phyloP scores from a whole-genome alignment of 2,113 vertebrate genomes.

The Grallaria varia region DNA sequence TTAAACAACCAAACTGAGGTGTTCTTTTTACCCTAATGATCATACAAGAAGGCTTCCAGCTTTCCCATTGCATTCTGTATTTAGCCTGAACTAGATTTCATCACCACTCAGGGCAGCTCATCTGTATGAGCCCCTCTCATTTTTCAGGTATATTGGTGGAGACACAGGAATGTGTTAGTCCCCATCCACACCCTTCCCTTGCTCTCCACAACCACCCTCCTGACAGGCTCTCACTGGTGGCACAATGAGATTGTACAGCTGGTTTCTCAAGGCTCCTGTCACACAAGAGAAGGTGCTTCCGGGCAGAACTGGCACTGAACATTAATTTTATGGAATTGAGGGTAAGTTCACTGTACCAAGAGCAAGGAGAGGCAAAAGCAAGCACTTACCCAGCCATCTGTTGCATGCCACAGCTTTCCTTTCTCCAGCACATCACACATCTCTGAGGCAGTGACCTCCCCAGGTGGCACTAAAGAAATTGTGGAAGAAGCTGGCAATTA shows the following conservation, averaged over 20 bases:
- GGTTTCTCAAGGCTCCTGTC: neutral
- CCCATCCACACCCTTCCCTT: neutral
- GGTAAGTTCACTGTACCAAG: rapidly evolving
- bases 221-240: neutral
- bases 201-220: neutral
- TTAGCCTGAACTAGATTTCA: neutral
- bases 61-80: neutral
- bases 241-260: rapidly evolving
- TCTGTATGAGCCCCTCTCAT: rapidly evolving
- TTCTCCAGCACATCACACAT: neutral
- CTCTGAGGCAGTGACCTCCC: neutral
- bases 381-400: neutral
- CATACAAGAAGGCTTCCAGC: neutral
- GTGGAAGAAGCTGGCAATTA: neutral
- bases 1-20: neutral
- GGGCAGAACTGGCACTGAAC: neutral
- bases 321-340: neutral
- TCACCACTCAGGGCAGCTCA: neutral
- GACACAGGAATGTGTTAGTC: neutral
- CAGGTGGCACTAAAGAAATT: neutral
- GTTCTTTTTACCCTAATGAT: neutral
- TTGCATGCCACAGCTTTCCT: neutral
- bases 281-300: neutral
- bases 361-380: neutral
- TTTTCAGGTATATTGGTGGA: neutral